These are phyloP conservation scores for Corythornis madagascariensis DNA, from an alignment of 2,113 vertebrate genomes.

Conservation along the genomic window DNA sequence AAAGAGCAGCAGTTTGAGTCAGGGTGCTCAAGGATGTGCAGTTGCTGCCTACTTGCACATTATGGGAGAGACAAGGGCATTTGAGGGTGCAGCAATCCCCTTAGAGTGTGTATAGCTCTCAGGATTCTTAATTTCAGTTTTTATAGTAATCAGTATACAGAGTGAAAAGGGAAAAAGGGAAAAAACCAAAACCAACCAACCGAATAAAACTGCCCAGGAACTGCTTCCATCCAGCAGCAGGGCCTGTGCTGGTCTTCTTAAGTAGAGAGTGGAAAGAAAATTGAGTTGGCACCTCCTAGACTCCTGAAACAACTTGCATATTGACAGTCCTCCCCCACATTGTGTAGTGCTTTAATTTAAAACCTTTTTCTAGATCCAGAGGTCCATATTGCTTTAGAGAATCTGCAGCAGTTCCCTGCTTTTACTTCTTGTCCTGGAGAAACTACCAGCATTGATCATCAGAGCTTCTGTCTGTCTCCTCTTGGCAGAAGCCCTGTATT, in stretches of 20 bases:
- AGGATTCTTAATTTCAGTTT: neutral
- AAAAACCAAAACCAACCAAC: no score
- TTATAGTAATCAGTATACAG: neutral
- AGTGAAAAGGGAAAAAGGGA: neutral
- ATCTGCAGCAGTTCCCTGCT: conserved; percentile 96
- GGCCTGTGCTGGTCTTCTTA: neutral
- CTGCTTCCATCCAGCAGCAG: conserved; percentile 9
- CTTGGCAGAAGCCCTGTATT: conserved; percentile 74
- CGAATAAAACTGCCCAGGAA: neutral
- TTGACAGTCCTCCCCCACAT: neutral
- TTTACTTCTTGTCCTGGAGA: conserved; percentile 81
- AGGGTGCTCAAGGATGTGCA: neutral
- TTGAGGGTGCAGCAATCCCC: neutral
- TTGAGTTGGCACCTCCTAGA: conserved; percentile 16
- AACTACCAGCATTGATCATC: conserved; percentile 76
- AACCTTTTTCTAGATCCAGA: conserved; percentile 86
- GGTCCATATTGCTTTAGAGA: conserved; percentile 96
- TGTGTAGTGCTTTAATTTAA: conserved; percentile 39
- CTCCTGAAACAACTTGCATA: conserved; percentile 26
- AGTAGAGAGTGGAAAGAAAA: neutral
- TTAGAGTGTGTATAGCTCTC: neutral
- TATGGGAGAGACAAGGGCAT: neutral
- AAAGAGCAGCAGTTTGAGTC: neutral
- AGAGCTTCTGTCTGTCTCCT: conserved; percentile 69
- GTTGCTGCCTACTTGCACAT: neutral